phyloP scores from a whole-genome alignment of 1,140 invertebrate species.

The Achroia grisella region DNA sequence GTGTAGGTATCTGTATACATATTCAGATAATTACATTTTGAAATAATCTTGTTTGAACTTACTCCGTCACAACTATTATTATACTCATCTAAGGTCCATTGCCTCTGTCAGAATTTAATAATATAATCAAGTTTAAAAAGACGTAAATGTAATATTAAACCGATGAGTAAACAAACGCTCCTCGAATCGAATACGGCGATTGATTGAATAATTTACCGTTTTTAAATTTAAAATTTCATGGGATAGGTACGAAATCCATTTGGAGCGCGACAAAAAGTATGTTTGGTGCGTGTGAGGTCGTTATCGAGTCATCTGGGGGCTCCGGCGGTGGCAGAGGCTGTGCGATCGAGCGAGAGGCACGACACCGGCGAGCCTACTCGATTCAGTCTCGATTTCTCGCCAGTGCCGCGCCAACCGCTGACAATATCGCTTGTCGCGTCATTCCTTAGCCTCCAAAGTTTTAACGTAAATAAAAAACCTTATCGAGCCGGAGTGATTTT shows the following conservation, averaged over 20 bases:
- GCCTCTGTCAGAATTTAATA: too few species aligned
- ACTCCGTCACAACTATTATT: conserved; percentile 20
- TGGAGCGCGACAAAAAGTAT: conserved; percentile 39
- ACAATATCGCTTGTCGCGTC: conserved; percentile 28
- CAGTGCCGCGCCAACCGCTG: conserved; percentile 57
- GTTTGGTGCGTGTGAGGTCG: conserved; percentile 45
- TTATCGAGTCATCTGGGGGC: conserved; percentile 25
- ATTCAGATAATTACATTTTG: conserved; percentile 18
- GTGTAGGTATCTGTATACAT: conserved; percentile 8
- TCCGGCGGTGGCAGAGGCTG: conserved; percentile 14
- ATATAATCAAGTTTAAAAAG: too few species aligned
- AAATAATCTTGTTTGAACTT: conserved; percentile 15
- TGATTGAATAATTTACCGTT: too few species aligned
- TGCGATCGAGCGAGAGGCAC: conserved; percentile 43
- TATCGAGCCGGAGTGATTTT: conserved; percentile 32
- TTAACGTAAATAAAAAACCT: conserved; percentile 19
- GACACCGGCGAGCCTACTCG: conserved; percentile 16
- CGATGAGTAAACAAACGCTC: too few species aligned
- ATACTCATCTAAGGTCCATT: too few species aligned
- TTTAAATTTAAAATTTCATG: conserved; percentile 1
- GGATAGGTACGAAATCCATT: conserved; percentile 31
- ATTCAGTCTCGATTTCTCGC: conserved; percentile 47
- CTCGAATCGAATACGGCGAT: too few species aligned
- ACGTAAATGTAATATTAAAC: too few species aligned
- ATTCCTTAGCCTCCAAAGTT: conserved; percentile 15